Percentiles rank a stretch among this genome's conserved stretches.
Conservation (phyloP, 2,888 invertebrate genomes). For the Agonopterix alstromeriana region DNA sequence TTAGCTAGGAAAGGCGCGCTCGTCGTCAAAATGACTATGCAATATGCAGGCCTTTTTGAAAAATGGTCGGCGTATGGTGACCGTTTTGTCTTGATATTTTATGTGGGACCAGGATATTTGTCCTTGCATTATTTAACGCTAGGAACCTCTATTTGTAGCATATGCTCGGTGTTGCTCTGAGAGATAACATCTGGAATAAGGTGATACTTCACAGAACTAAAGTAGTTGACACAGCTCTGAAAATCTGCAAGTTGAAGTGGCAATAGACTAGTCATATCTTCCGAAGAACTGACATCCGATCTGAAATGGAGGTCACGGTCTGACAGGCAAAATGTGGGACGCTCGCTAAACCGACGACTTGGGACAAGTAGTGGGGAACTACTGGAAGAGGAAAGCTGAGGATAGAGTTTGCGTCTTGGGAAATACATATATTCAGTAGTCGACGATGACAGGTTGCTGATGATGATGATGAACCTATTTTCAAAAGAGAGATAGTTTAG, state of each 20-base stretch:
- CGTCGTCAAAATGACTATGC: conserved; percentile 34
- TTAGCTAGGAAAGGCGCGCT: conserved; percentile 36
- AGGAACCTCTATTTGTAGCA: too few relatives aligned
- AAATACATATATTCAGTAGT: not conserved
- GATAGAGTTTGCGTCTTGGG: not conserved
- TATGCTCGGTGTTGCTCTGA: too few relatives aligned
- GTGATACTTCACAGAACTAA: too few relatives aligned
- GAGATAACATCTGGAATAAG: too few relatives aligned
- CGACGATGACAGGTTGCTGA: not conserved
- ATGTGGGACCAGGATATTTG: not conserved
- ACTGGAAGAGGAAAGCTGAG: not conserved
- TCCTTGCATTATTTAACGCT: too few relatives aligned
- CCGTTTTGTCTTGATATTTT: not conserved
- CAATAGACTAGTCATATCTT: not conserved
- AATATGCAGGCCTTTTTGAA: conserved; percentile 12
- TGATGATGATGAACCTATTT: not conserved
- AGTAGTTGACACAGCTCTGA: not conserved
- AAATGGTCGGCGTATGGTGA: not conserved
- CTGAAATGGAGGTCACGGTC: not conserved
- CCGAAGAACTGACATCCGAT: not conserved
- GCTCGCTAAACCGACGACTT: not conserved
- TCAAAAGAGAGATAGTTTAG: not conserved
- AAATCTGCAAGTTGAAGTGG: not conserved
- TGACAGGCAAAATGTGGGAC: not conserved
- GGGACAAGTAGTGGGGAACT: not conserved